phyloP scores from a whole-genome alignment of 2,888 invertebrate species.

The Ethmia dodecea region DNA sequence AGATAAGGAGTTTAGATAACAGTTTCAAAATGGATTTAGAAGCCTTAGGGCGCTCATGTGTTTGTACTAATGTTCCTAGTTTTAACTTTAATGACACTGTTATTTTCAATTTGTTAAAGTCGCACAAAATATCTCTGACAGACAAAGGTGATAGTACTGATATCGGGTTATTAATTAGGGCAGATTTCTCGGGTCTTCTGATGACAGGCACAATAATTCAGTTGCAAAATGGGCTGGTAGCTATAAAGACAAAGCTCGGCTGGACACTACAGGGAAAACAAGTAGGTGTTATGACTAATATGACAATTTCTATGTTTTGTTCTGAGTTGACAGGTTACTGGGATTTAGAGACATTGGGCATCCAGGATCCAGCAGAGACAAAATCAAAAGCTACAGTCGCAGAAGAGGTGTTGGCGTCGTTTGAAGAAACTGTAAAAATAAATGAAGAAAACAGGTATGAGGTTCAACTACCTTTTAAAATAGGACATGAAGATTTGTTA shows the following conservation, averaged over 20 bases:
- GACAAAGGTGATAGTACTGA: constrained; percentile 1
- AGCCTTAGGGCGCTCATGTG: not conserved
- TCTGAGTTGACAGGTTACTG: not conserved
- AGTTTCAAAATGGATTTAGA: not conserved
- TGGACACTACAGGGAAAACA: constrained; percentile 1
- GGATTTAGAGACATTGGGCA: constrained; percentile 4
- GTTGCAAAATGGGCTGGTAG: not conserved
- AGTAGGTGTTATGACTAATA: not conserved
- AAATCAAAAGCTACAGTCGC: not conserved
- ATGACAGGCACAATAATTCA: not conserved
- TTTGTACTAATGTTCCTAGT: constrained; percentile 4
- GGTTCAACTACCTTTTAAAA: constrained; percentile 6
- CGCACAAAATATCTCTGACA: constrained; percentile 1
- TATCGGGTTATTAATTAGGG: constrained; percentile 3
- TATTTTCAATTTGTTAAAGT: not conserved
- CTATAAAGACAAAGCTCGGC: constrained; percentile 6
- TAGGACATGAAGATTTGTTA: constrained; percentile 1
- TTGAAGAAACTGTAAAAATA: constrained; percentile 2
- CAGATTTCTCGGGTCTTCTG: constrained; percentile 4
- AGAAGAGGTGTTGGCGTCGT: not conserved
- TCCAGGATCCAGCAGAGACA: constrained; percentile 1
- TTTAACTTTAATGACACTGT: too few relatives aligned
- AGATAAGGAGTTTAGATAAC: constrained; percentile 1
- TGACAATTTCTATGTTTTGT: not conserved
- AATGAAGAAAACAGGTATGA: constrained; percentile 5